Evolutionary conservation across 37 sponge, comb jelly and placozoan species (phyloP).

Genomic region (Mnemiopsis leidyi): DNA sequence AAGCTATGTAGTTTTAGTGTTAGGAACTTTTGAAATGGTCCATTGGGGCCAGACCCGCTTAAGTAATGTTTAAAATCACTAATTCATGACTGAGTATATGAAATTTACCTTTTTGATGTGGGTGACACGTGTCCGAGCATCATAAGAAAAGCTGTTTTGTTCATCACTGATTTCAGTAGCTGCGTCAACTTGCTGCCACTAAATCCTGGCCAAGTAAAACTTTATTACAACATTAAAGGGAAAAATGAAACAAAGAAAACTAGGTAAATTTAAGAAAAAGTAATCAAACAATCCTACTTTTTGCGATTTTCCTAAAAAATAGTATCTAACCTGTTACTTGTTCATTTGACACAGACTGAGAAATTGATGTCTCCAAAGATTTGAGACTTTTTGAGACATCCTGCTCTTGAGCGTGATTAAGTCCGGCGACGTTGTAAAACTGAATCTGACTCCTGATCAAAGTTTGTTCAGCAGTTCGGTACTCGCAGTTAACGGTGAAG

Average conservation of each 20-base stretch:
- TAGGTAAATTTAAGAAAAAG: no score
- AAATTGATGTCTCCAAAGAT: neutral
- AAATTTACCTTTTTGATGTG: neutral
- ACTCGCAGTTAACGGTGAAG: neutral
- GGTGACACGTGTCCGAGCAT: conserved; percentile 14
- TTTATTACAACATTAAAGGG: no score
- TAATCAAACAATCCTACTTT: no score
- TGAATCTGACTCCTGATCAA: neutral
- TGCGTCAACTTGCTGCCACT: conserved; percentile 32
- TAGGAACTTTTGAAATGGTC: no score
- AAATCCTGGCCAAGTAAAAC: no score
- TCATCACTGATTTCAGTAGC: neutral
- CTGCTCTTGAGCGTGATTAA: neutral
- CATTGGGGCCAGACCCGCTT: no score
- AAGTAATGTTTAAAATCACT: no score
- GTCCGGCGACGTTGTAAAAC: conserved; percentile 7
- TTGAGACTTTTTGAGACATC: neutral
- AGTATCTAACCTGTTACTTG: neutral
- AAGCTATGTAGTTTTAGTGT: neutral
- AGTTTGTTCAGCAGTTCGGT: neutral
- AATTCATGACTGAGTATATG: no score
- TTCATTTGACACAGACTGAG: neutral
- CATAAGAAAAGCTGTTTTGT: neutral
- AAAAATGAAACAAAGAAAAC: no score
- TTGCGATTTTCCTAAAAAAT: no score